Base-by-base conservation (phyloP, 2,113 vertebrate genomes). In the Channa argus region DNA sequence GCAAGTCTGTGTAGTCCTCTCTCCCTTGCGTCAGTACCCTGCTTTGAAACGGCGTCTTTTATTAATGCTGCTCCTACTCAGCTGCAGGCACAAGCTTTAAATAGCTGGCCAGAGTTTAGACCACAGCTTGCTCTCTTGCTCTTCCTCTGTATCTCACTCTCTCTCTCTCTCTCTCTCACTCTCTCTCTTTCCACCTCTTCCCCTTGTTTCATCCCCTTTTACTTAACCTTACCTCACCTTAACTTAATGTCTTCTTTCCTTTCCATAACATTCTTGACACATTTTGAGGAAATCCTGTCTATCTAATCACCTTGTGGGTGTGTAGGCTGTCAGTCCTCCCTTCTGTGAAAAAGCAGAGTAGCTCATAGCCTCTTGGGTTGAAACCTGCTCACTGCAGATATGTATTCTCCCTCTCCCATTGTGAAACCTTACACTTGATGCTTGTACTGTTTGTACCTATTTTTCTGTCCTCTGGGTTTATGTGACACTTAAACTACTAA, bases 41-140 rank as follows among this genome's bases (percentile, higher is more conserved):
- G 69, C 85, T 83, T 84, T 84, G 75, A 88, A 87, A 75, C 84
- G 0, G 47, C 70, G 70, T 91, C 78, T 91, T 91, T 79, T 91
- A 55, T 86, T 90, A 58, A 85, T 75, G 63, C 77, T 71, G 85
- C 66, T 66, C 58, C 75, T 45, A 13, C 83, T 88, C 80, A 24
- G 88, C 91, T 87, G 85, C 78, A 86, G 87, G 81, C 86, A 60
- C 45, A 13, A 65, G 59, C 85, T 79, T 83, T 91, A 80, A 92
- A 76, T 77, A 91, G 74, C 86, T 59, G 74, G 47, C 67, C 69
- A 65, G 76, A 74, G 51, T 82, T 90, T 72, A 87, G 85, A 77
- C 75, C 74, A 60, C 71, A 61, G 58, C 84, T 62, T 54, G 0
- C 66, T 72, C 72, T 44, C 83, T 74, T 46, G 9, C 63, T 77